Evolutionary conservation across 1,140 invertebrate species (phyloP), one percentile per base, ranked within the genome.

Genomic region (Drosophila oshimai): DNA sequence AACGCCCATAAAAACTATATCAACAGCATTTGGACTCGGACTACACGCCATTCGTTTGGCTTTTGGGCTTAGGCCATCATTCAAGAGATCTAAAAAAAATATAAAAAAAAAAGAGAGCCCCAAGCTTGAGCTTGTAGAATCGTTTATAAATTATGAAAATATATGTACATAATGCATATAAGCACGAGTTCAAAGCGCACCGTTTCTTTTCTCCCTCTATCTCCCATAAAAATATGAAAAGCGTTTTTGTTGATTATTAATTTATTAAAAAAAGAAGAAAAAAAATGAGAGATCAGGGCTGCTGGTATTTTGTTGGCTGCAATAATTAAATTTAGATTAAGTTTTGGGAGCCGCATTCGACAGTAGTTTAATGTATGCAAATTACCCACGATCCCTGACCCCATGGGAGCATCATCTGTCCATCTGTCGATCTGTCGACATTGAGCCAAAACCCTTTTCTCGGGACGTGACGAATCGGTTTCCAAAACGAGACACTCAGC

Each of bases 241-340:
- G 81, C 81, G 61, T 75, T 86, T 78, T 71, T 65, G 55, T 80
- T 86, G 75, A 80, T 84, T 87, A 84, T 87, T 84, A 84, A 84
- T 84, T 86, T 86, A 86, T 86, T 80, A 75, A 72, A 55, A 50
- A 68, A 41, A 58, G 49, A 50, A 55, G 42, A 55, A 54, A 24
- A 54, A 29, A 41, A 36, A 70, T 31, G 54, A 68, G 37, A 64
- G 71, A 64, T 45, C 49, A 60, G 57, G 18, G 53, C 20, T 34
- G 22, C 20, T 44, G 55, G 73, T 60, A 65, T 64, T 72, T 51
- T 68, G 58, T 75, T 86, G 65, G 71, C 77, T 70, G 86, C 76
- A 80, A 87, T 86, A 86, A 86, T 86, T 86, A 86, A 86, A 87
- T 86, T 86, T 86, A 86, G 80, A 86, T 86, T 86, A 86, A 77